phyloP scores from a whole-genome alignment of 2,888 invertebrate genomes.

The Acrocera orbiculus region DNA sequence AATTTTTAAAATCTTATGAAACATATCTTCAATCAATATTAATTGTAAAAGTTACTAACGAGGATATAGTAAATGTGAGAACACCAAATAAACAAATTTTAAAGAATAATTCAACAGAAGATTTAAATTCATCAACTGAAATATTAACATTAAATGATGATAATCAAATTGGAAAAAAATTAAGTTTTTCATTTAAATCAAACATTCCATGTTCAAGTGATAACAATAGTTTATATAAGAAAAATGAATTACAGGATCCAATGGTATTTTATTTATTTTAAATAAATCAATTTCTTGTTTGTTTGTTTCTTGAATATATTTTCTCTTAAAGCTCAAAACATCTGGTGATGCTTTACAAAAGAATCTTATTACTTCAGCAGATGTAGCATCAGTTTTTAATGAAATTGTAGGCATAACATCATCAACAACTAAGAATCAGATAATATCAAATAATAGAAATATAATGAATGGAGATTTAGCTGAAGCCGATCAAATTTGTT shows the following conservation, averaged over 20 bases:
- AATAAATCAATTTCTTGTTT: no score
- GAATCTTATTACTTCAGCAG: constrained; percentile 6
- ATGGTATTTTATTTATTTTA: no score
- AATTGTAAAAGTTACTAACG: constrained; percentile 9
- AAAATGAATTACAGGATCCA: background rate
- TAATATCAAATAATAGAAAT: constrained; percentile 37
- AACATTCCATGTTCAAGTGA: no score
- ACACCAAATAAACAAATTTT: constrained; percentile 2
- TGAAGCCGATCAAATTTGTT: constrained; percentile 60
- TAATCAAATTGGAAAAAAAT: constrained; percentile 3
- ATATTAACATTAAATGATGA: constrained; percentile 2
- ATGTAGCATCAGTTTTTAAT: constrained; percentile 2
- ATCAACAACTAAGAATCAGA: no score
- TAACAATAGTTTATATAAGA: no score
- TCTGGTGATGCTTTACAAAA: background rate
- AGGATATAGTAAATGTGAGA: constrained; percentile 4
- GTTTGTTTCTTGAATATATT: no score
- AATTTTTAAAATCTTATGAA: constrained; percentile 25
- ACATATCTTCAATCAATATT: constrained; percentile 17
- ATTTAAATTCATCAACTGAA: constrained; percentile 2
- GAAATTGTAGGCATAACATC: no score
- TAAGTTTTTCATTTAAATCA: constrained; percentile 5
- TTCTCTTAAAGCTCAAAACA: no score
- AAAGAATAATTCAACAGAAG: constrained; percentile 2
- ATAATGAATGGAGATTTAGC: constrained; percentile 49